phyloP scores from a whole-genome alignment of 2,113 vertebrate genomes.

The Thunnus thynnus region DNA sequence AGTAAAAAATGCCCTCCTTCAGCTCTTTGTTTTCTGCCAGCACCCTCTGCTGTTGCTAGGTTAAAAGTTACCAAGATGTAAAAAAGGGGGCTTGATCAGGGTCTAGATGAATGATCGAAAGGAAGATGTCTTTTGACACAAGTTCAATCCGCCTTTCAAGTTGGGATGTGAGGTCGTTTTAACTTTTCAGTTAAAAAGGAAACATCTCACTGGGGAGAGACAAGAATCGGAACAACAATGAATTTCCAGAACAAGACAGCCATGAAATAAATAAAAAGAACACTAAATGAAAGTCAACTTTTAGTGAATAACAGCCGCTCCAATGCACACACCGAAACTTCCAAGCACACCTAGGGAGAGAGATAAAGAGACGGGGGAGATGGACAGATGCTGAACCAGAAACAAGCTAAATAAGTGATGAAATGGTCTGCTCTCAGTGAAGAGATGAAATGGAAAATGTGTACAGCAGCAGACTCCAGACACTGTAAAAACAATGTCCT shows the following conservation, averaged over 20 bases:
- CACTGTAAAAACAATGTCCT: constrained; percentile 50
- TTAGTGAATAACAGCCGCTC: constrained; percentile 54
- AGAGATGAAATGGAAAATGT: constrained; percentile 66
- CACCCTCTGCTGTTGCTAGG: not conserved
- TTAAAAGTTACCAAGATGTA: constrained; percentile 11
- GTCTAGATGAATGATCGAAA: not conserved
- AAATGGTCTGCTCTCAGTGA: constrained; percentile 50
- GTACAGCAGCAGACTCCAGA: constrained; percentile 40
- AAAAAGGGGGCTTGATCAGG: not conserved
- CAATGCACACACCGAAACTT: constrained; percentile 50
- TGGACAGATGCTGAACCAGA: constrained; percentile 71
- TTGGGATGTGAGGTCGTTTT: constrained; percentile 6
- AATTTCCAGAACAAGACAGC: constrained; percentile 30
- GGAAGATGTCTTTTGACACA: not conserved
- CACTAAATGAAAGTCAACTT: constrained; percentile 58
- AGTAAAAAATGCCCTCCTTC: constrained; percentile 5
- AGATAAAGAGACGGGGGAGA: constrained; percentile 58
- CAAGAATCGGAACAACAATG: constrained; percentile 27
- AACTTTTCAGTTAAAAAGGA: constrained; percentile 33
- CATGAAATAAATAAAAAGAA: constrained; percentile 46
- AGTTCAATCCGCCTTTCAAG: constrained; percentile 26
- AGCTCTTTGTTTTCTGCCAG: not conserved
- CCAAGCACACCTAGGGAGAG: constrained; percentile 57
- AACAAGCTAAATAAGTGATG: constrained; percentile 77
- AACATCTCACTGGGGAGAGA: constrained; percentile 19